Evolutionary conservation across 2,797 vertebrate species (phyloP), one percentile per base, ranked within the genome.

Genomic region (Brotula barbata): DNA sequence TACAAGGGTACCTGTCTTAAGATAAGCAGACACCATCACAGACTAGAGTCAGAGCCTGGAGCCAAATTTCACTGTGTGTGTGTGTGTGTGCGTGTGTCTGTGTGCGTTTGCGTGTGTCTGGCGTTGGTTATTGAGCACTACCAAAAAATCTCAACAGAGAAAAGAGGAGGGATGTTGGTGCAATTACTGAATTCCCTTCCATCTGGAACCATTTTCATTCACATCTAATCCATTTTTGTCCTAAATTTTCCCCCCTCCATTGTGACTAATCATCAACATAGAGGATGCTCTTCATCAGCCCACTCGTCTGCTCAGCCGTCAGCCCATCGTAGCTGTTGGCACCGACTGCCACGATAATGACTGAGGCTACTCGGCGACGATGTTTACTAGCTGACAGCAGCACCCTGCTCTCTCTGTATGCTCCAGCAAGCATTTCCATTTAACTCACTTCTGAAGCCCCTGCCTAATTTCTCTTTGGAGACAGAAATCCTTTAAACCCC

Each of bases 401-500:
- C 83, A 85, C 90, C 90, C 92, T 83, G 90, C 91, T 89, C 82
- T 88, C 85, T 90, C 87, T 89, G 49, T 92, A 93, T 94, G 93
- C 93, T 93, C 93, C 93, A 93, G 93, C 92, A 94, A 93, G 90
- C 91, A 95, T 95, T 95, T 93, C 94, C 92, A 95, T 95, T 95
- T 94, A 94, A 91, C 92, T 95, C 93, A 93, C 93, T 93, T 96
- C 93, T 92, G 93, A 95, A 93, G 93, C 86, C 80, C 80, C 84
- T 85, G 87, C 93, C 94, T 94, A 95, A 95, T 96, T 96, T 96
- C 94, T 98, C 95, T 95, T 95, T 91, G 90, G 93, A 95, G 96
- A 96, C 93, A 95, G 93, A 94, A 97, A 97, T 97, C 95, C 95
- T 95, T 95, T 98, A 96, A 96, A 95, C 80, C 89, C 93, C 91